These are phyloP conservation scores for Lindbergichthys nudifrons DNA, from an alignment of 2,797 vertebrate species.

Conservation along the genomic window DNA sequence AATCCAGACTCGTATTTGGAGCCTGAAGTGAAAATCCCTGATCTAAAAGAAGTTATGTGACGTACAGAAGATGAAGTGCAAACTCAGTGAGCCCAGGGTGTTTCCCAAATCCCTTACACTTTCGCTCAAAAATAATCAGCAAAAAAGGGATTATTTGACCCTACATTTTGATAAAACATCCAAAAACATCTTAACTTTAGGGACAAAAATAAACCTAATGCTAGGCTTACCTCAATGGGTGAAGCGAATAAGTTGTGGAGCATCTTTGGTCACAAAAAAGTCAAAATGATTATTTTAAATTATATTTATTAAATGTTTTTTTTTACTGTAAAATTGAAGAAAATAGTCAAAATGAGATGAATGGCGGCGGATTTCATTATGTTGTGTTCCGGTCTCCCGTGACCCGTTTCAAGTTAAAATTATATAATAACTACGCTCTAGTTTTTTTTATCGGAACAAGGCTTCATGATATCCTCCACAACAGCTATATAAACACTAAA, in stretches of 20 bases:
- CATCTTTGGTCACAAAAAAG: neutral
- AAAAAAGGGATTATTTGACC: neutral
- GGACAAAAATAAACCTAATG: neutral
- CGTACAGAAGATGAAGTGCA: neutral
- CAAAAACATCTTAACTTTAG: neutral
- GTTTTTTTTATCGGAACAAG: too few relatives aligned
- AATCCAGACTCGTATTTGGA: conserved; percentile 52
- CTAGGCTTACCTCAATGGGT: neutral
- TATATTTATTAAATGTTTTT: neutral
- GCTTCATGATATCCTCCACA: too few relatives aligned
- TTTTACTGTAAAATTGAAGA: neutral
- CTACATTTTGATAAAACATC: neutral
- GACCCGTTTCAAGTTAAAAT: too few relatives aligned
- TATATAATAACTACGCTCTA: too few relatives aligned
- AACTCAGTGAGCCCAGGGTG: neutral
- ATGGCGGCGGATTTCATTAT: too few relatives aligned
- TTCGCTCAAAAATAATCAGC: neutral
- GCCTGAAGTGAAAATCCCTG: conserved; percentile 45
- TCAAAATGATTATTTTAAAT: too few relatives aligned
- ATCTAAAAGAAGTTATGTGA: conserved; percentile 39
- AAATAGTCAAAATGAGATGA: neutral
- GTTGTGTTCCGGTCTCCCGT: too few relatives aligned
- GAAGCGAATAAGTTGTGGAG: neutral
- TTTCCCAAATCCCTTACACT: fast-evolving
- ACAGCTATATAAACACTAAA: too few relatives aligned